Evolutionary conservation across 2,797 vertebrate genomes (phyloP), one percentile per base, ranked within the genome.

Genomic region (Gephyroberyx darwinii): DNA sequence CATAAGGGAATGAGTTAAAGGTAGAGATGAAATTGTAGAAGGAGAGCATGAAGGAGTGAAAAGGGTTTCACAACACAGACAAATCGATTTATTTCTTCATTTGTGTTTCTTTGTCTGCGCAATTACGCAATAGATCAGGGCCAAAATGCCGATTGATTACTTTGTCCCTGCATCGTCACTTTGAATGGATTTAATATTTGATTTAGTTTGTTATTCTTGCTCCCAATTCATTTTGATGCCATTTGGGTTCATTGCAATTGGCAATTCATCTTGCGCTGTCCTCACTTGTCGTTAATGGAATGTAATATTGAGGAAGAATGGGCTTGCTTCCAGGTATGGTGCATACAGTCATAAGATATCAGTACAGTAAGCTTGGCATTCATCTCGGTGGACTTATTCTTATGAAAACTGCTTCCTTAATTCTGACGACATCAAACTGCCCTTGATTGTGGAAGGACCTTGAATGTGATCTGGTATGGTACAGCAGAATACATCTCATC

Each of bases 141-240:
- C 53, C 63, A 22, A 74, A 85, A 91, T 78, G 66, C 82, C 84
- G 87, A 92, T 84, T 81, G 90, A 92, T 91, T 70, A 71, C 73
- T 19, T 69, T 71, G 83, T 89, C 87, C 71, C 17, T 33, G 67
- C 59, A 86, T 90, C 74, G 26, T 26, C 50, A 54, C 67, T 85
- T 83, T 78, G 81, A 84, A 89, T 79, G 50, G 87, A 88, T 90
- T 90, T 89, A 82, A 88, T 83, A 87, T 91, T 88, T 82, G 86
- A 91, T 89, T 86, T 68, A 67, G 77, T 85, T 77, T 75, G 84
- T 89, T 86, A 90, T 87, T 92, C 68, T 77, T 74, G 80, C 67
- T 77, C 59, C 53, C 33, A 66, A 79, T 71, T 80, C 74, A 53
- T 45, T 51, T 69, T 35, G 6, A 47, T 54, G 75, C 77, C 71